phyloP scores from a whole-genome alignment of 2,888 invertebrate species.

The Lepidocyrtinus sp. region DNA sequence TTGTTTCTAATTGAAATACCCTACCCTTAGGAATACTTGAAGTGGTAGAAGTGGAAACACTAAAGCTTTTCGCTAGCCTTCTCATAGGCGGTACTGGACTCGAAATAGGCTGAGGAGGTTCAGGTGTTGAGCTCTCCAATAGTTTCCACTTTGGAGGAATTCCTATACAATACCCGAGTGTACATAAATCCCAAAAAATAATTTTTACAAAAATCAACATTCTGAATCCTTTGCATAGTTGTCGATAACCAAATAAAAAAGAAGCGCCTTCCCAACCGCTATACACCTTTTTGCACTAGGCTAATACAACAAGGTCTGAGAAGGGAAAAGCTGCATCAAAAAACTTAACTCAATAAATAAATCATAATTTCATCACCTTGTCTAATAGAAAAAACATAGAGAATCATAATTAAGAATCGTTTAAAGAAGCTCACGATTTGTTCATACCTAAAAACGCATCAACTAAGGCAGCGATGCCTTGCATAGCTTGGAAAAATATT shows the following conservation, averaged over 20 bases:
- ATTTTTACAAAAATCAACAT: conserved; percentile 32
- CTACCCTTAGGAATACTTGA: conserved; percentile 78
- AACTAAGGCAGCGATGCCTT: conserved; percentile 92
- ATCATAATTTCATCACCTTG: not conserved
- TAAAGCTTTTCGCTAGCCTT: conserved; percentile 92
- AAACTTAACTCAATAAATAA: not conserved
- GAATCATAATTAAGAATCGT: not conserved
- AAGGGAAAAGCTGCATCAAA: not conserved
- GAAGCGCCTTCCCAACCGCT: conserved; percentile 43
- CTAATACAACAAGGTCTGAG: not conserved
- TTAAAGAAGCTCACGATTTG: not conserved
- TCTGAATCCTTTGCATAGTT: too few relatives aligned
- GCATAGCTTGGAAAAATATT: conserved; percentile 94
- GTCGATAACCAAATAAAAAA: conserved; percentile 21
- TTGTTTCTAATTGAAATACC: conserved; percentile 73
- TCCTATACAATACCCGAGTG: conserved; percentile 62
- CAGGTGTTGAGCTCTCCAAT: conserved; percentile 47
- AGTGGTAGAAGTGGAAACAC: conserved; percentile 83
- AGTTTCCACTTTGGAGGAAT: conserved; percentile 61
- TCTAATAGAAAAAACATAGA: too few relatives aligned
- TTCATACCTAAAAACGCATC: conserved; percentile 93
- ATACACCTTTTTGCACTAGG: not conserved
- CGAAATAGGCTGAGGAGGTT: conserved; percentile 63
- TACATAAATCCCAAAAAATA: conserved; percentile 36
- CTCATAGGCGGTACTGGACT: conserved; percentile 81